Conservation (phyloP, 2,113 vertebrate species). For the Lethenteron camtschaticum region DNA sequence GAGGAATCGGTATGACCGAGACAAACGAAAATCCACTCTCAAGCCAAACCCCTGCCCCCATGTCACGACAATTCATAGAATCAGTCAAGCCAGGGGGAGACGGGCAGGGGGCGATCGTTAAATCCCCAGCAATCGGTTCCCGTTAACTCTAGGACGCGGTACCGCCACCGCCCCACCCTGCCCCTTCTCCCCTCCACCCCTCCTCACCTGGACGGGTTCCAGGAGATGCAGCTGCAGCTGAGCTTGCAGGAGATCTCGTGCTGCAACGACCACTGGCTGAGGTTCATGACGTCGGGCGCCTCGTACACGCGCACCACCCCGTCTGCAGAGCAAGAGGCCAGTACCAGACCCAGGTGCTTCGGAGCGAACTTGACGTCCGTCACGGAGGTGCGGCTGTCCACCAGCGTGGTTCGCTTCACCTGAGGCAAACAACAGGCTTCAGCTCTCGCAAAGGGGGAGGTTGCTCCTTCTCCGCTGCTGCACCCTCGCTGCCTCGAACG, state of each 20-base stretch:
- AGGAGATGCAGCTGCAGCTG: constrained; percentile 91
- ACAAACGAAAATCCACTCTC: too few species aligned
- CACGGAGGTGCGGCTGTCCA: constrained; percentile 89
- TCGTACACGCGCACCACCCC: constrained; percentile 87
- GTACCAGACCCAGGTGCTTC: constrained; percentile 92
- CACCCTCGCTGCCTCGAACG: too few species aligned
- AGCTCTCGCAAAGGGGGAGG: too few species aligned
- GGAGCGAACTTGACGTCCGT: constrained; percentile 96
- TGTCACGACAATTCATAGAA: too few species aligned
- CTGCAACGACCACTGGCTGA: constrained; percentile 92
- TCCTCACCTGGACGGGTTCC: constrained; percentile 82
- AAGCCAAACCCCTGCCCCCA: too few species aligned
- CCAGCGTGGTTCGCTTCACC: constrained; percentile 92
- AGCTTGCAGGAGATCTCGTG: constrained; percentile 93
- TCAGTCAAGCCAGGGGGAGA: too few species aligned
- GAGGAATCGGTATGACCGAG: too few species aligned
- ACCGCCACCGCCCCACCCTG: too few species aligned
- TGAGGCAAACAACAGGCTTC: constrained; percentile 12
- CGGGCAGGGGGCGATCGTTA: too few species aligned
- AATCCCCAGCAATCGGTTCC: too few species aligned
- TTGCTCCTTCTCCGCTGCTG: too few species aligned
- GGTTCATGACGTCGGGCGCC: constrained; percentile 90
- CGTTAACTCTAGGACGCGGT: too few species aligned
- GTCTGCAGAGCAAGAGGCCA: constrained; percentile 84
- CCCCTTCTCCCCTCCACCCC: background rate